Conservation (phyloP, 2,888 invertebrate genomes). For the Sympetrum striolatum region DNA sequence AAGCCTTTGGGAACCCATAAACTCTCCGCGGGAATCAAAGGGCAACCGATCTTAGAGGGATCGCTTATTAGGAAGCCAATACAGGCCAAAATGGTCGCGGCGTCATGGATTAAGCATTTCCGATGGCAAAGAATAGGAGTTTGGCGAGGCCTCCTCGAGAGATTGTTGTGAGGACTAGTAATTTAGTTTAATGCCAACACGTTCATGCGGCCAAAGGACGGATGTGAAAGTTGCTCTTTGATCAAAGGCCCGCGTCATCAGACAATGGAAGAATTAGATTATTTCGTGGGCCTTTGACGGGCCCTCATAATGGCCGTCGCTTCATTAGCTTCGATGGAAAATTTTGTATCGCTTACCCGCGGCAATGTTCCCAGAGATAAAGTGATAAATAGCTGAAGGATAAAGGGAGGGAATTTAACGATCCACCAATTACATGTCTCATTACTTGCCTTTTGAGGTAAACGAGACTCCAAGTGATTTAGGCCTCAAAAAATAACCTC, state of each 20-base stretch:
- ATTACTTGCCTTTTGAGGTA: neutral
- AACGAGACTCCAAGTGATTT: too few relatives aligned
- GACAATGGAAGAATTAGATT: constrained; percentile 41
- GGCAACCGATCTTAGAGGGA: neutral
- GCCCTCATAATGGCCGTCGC: constrained; percentile 25
- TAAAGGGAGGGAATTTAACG: neutral
- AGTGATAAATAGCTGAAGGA: constrained; percentile 32
- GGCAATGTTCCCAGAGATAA: neutral
- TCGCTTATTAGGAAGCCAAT: neutral
- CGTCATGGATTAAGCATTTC: neutral
- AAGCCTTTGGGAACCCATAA: neutral
- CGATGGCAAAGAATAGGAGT: neutral
- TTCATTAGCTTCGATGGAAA: constrained; percentile 39
- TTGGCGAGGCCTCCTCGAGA: neutral
- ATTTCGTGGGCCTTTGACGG: constrained; percentile 28
- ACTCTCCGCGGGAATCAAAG: neutral
- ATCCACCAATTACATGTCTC: constrained; percentile 20
- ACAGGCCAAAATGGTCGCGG: neutral
- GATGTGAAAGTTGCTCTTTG: constrained; percentile 32
- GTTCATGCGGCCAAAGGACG: neutral
- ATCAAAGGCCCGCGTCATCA: constrained; percentile 16
- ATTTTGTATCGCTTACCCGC: constrained; percentile 35
- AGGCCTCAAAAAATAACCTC: too few relatives aligned
- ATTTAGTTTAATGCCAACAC: constrained; percentile 37
- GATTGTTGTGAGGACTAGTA: neutral